Base-by-base conservation (phyloP, 2,888 invertebrate genomes). In the Junonia oenone region DNA sequence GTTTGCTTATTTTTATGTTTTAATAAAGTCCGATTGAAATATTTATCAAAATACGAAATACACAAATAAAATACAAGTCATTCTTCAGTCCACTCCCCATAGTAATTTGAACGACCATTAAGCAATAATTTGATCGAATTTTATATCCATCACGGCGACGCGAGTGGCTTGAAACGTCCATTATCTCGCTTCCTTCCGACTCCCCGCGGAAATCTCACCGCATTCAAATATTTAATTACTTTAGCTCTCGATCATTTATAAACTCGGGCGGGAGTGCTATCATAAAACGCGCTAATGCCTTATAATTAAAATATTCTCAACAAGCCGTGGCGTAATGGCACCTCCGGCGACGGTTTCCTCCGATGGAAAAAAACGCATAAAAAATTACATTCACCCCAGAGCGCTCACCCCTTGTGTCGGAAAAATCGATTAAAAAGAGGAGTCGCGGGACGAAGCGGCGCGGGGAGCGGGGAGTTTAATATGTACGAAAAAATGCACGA, bases 221-320 rank as follows among this genome's bases (percentile, higher is more conserved):
- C 88, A 87, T 87, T 86, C 89, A 87, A 90, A 90, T 89, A 90
- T 89, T 90, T 90, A 90, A 90, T 90, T 89, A 90, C 87, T 85
- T 83, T 72, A 75, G 79, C 83, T 80, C 83, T 83, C 86, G 85
- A 90, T 89, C 89, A 85, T 83, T 88, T 88, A 84, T 88, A 89
- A 88, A 89, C 83, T 83, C 78, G 73, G 71, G 72, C 79, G 76
- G 75, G 84, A 90, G 88, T 89, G 89, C 82, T 88, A 89, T 90
- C 89, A 89, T 90, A 89, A 89, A 90, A 88, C 88, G 84, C 86
- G 85, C 85, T 90, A 90, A 90, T 89, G 90, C 90, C 85, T 87
- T 89, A 90, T 91, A 91, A 90, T 91, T 91, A 91, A 91, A 91
- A 90, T 90, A 90, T 90, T 90, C 90, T 87, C 91, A 90, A 91